Conservation (phyloP, 2,888 invertebrate genomes). For the Steromphala cineraria region DNA sequence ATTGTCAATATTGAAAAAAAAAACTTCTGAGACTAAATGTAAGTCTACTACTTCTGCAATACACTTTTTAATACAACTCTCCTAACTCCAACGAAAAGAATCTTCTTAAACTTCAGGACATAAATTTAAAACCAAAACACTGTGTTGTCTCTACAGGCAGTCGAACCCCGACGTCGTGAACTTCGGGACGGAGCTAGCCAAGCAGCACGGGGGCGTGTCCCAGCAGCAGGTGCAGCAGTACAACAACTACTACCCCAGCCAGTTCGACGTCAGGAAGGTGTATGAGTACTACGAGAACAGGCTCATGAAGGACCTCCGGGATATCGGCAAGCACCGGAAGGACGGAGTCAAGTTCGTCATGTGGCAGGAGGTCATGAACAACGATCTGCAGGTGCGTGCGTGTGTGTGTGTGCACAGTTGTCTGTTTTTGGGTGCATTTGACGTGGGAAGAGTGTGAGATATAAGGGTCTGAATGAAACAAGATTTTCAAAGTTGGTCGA, state of each 20-base stretch:
- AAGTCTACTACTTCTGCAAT: no score
- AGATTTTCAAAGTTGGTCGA: no score
- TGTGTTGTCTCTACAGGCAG: slow-evolving; percentile 46
- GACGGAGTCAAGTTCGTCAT: slow-evolving; percentile 68
- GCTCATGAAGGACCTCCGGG: slow-evolving; percentile 61
- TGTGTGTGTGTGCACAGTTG: neutral
- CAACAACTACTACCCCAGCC: slow-evolving; percentile 15
- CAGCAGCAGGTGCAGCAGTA: neutral
- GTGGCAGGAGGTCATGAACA: slow-evolving; percentile 75
- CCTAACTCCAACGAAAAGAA: no score
- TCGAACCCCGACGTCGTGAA: slow-evolving; percentile 71
- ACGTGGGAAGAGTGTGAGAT: neutral
- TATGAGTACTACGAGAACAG: slow-evolving; percentile 68
- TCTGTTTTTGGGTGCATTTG: neutral
- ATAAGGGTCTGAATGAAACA: no score
- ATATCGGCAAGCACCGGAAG: slow-evolving; percentile 50
- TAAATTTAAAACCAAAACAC: no score
- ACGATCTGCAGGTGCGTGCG: slow-evolving; percentile 61
- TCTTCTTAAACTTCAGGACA: no score
- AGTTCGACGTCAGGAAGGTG: slow-evolving; percentile 57
- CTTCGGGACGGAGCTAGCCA: slow-evolving; percentile 56
- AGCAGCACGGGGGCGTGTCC: slow-evolving; percentile 40
- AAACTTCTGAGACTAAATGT: no score
- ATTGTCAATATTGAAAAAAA: no score
- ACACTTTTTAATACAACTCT: no score